Conservation (phyloP, 2,797 vertebrate genomes). For the Pipistrellus kuhlii region DNA sequence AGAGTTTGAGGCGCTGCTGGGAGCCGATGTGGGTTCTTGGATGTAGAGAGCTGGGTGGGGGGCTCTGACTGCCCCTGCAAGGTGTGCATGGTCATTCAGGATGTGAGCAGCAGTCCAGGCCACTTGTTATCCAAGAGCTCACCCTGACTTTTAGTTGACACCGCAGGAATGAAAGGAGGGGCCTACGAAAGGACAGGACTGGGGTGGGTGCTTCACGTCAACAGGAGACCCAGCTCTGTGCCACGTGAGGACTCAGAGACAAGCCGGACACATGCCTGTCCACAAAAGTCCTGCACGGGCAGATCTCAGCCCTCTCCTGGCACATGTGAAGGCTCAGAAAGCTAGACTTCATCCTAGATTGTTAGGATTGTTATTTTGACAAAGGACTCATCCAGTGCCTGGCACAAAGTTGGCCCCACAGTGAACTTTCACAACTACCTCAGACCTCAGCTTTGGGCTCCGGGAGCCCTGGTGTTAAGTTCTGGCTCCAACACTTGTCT, state of each 20-base stretch:
- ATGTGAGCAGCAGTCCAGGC: background rate
- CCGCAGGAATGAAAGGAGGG: background rate
- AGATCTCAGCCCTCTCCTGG: background rate
- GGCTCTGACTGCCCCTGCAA: rapidly evolving
- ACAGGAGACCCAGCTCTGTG: background rate
- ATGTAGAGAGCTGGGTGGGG: background rate
- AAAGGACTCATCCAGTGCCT: background rate
- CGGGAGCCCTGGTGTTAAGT: background rate
- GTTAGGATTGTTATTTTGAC: background rate
- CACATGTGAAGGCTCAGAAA: background rate
- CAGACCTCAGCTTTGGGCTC: background rate
- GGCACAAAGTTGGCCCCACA: background rate
- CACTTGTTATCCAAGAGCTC: background rate
- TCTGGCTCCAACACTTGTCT: constrained; percentile 10
- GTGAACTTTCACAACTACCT: background rate
- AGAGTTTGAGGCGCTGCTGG: background rate
- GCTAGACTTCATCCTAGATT: background rate
- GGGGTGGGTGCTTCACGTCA: background rate
- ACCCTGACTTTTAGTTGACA: background rate
- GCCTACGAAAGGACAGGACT: background rate
- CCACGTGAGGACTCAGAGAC: background rate
- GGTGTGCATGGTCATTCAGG: background rate
- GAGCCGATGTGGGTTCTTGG: background rate
- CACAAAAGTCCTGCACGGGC: background rate
- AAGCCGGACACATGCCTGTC: background rate